Conservation (phyloP, 1,140 invertebrate genomes). For the Drosophila micromelanica region DNA sequence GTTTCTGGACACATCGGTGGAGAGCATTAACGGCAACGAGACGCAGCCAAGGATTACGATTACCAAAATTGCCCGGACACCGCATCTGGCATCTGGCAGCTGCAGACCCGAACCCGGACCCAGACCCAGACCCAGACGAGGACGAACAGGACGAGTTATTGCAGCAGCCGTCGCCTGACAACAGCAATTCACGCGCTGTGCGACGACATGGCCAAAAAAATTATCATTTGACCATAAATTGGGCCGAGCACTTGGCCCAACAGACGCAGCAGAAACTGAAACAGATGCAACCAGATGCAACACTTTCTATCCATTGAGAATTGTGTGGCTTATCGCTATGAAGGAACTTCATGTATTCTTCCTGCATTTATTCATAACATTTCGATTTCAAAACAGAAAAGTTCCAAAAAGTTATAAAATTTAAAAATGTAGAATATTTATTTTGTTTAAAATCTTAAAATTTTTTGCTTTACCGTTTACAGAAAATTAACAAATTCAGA, state of each 20-base stretch:
- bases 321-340: background rate
- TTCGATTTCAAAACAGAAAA: too few relatives aligned
- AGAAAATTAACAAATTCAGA: too few relatives aligned
- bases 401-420: too few relatives aligned
- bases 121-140: constrained; percentile 14
- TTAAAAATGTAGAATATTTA: too few relatives aligned
- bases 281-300: constrained; percentile 1
- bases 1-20: constrained; percentile 27
- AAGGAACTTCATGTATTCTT: background rate
- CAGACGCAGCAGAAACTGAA: constrained; percentile 2
- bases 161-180: constrained; percentile 43
- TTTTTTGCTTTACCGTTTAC: too few relatives aligned
- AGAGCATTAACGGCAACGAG: constrained; percentile 56
- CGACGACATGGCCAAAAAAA: constrained; percentile 65
- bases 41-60: constrained; percentile 62
- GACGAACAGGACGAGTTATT: constrained; percentile 54
- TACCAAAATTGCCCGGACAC: constrained; percentile 44
- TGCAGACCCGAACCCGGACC: constrained; percentile 13
- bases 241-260: constrained; percentile 54
- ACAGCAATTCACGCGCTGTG: constrained; percentile 66
- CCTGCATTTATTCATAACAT: too few relatives aligned
- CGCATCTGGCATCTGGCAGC: constrained; percentile 53
- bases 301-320: background rate
- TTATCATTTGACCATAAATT: constrained; percentile 76
- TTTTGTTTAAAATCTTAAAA: too few relatives aligned